Base-by-base conservation (phyloP, 2,888 invertebrate species). In the Drosophila aldrichi region DNA sequence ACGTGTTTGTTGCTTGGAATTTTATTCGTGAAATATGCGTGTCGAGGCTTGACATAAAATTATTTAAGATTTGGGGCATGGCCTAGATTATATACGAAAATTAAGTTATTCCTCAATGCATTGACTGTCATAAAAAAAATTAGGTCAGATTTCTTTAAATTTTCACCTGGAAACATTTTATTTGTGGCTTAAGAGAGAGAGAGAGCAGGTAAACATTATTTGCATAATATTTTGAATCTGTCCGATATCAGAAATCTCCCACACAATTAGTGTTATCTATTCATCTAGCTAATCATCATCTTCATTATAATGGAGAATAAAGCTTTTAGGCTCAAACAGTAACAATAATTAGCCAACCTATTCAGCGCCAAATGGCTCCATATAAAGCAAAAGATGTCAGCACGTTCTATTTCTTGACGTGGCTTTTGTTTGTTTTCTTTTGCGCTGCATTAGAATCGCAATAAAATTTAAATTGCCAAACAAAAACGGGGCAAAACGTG, bases 391-490 rank as follows among this genome's bases (percentile, higher is more conserved):
- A 57, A 69, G 49, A 74, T 69, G 69, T 55, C 66, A 59, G 54
- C 69, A 76, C 76, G 67, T 71, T 70, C 44, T n/a, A 55, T 36
- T 16, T 34, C 43, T 64, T 38, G 29, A 29, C 20, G 29, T 20
- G 29, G 56, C 65, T 58, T 44, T 58, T 68, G 79, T 62, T 79
- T 77, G 54, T 71, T 55, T 70, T 60, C 57, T 59, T 62, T 65
- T 51, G 59, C 55, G 49, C 59, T 61, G 79, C 78, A 73, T 82
- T 74, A 77, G 83, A 84, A 82, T 79, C 69, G 69, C 77, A 85
- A 86, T 86, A 77, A 85, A 83, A 85, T 82, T 70, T 81, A 74
- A 79, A 86, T 86, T 74, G 82, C 81, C 80, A 70, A 73, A 68
- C 68, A 71, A 60, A 56, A 59, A 65, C 64, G 43, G 18, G 54